Evolutionary conservation across 1,140 invertebrate genomes (phyloP), one percentile per base, ranked within the genome.

Genomic region (Hyles euphorbiae): DNA sequence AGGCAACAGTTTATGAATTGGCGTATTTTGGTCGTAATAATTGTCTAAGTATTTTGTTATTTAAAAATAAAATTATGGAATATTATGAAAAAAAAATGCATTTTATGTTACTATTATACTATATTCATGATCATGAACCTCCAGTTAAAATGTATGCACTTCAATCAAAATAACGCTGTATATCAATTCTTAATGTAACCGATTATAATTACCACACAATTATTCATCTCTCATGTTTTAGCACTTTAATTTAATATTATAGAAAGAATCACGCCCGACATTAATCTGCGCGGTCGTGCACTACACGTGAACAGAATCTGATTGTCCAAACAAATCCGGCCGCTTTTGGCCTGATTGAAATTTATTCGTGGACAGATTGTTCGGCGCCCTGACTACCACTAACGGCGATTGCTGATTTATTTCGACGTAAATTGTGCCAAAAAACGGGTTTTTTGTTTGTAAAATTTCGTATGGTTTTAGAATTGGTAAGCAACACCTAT

Each of bases 331-430:
- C 11, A 56, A 56, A 48, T 45, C 11, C 36, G 32, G 12, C 22
- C 33, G 32, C 47, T 44, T 56, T 47, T 56, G 40, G 34, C 62
- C 58, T 67, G 67, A 76, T 74, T 76, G 69, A 74, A 70, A 76
- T 76, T 72, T 74, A 76, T 76, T 67, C 59, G 58, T 47, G 49
- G 53, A 64, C 62, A 68, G 60, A 60, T 63, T 51, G 36, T 34
- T 49, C 33, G 58, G 10, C 48, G 57, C 36, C 9, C 47, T 32
- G 36, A 40, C 36, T 5, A 40, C 36, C 36, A 40, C 36, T 40
- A 40, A 40, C 36, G 8, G 6, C 58, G 52, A 43, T 40, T 47
- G 9, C 53, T 60, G 60, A 70, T 70, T 69, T 69, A 69, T 65
- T 56, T 52, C 51, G 34, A 40, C 56, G 53, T 69, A 60, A 66